These are phyloP conservation scores for Protonibea diacanthus DNA, from an alignment of 2,797 vertebrate genomes.

Conservation along the genomic window DNA sequence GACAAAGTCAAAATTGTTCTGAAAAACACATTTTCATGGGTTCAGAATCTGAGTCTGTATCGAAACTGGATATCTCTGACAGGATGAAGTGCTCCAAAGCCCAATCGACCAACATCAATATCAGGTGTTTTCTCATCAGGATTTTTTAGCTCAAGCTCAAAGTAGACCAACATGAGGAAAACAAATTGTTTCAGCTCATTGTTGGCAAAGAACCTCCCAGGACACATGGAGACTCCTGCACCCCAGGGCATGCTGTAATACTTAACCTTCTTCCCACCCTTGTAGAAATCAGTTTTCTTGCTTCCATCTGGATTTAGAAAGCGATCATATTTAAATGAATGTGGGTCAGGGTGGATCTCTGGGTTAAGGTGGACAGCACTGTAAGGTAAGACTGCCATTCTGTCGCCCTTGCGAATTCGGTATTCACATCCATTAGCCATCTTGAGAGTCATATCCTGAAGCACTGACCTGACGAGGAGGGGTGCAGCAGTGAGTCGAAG, in stretches of 20 bases:
- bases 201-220: slow-evolving; percentile 87
- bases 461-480: slow-evolving; percentile 79
- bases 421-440: slow-evolving; percentile 78
- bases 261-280: slow-evolving; percentile 85
- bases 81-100: slow-evolving; percentile 88
- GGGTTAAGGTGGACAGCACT: slow-evolving; percentile 86
- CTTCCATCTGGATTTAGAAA: slow-evolving; percentile 85
- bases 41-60: slow-evolving; percentile 79
- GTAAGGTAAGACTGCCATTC: slow-evolving; percentile 87
- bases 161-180: slow-evolving; percentile 88
- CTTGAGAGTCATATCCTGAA: slow-evolving; percentile 78
- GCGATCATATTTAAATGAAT: slow-evolving; percentile 86
- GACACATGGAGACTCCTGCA: slow-evolving; percentile 87
- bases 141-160: slow-evolving; percentile 87
- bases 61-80: slow-evolving; percentile 80
- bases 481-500: slow-evolving; percentile 83
- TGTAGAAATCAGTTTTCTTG: slow-evolving; percentile 88
- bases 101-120: slow-evolving; percentile 84
- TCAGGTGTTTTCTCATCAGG: slow-evolving; percentile 78
- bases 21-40: neutral
- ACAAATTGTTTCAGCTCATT: slow-evolving; percentile 90
- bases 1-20: neutral
- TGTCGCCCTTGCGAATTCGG: slow-evolving; percentile 84
- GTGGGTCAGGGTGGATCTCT: slow-evolving; percentile 87
- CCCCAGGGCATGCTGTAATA: slow-evolving; percentile 91